These are phyloP conservation scores for Paramormyrops hopkinsi DNA, from an alignment of 2,797 vertebrate species.

Conservation along the genomic window DNA sequence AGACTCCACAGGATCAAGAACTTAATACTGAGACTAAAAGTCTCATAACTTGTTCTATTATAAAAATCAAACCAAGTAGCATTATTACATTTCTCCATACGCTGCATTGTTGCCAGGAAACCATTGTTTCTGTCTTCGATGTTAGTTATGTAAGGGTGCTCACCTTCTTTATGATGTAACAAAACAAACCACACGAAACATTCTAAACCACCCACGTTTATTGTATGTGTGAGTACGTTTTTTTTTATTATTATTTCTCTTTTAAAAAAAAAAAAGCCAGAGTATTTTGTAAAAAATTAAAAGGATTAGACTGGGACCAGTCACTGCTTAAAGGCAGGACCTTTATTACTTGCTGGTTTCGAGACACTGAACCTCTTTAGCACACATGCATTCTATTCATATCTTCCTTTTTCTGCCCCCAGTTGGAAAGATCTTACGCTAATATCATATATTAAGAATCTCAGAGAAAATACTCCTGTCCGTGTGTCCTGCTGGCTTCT, in stretches of 20 bases:
- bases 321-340: neutral
- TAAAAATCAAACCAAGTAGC: neutral
- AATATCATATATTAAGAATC: neutral
- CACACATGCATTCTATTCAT: neutral
- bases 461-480: neutral
- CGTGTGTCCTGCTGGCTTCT: neutral
- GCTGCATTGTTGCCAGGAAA: neutral
- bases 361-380: neutral
- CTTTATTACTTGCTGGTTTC: neutral
- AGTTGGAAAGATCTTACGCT: neutral
- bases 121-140: neutral
- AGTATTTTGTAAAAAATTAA: neutral
- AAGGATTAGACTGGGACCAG: neutral
- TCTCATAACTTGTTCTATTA: neutral
- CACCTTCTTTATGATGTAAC: neutral
- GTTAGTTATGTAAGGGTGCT: neutral
- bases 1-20: neutral
- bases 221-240: neutral
- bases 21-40: neutral
- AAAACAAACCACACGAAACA: neutral
- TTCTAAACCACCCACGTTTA: conserved; percentile 16
- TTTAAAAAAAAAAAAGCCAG: neutral
- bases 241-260: too few species aligned
- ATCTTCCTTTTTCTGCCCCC: neutral
- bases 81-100: neutral